phyloP scores from a whole-genome alignment of 2,888 invertebrate species.

The Heterodera filipjevi region DNA sequence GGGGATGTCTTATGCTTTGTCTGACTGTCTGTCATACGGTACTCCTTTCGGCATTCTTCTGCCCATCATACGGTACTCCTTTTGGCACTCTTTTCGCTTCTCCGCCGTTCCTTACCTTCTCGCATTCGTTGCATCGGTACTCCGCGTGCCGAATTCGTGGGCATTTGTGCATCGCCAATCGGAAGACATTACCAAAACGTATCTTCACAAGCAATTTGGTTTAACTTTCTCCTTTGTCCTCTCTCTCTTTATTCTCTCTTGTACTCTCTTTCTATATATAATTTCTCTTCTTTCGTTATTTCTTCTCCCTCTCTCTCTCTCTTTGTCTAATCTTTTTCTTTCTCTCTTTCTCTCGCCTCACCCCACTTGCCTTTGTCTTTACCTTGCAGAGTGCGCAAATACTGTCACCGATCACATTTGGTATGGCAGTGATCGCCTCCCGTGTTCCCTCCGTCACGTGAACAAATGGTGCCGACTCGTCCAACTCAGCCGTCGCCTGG shows the following conservation, averaged over 20 bases:
- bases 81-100: neutral
- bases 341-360: neutral
- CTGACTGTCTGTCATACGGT: neutral
- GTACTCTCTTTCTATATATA: too few species aligned
- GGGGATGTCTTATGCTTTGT: too few species aligned
- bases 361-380: neutral
- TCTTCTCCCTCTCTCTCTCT: neutral
- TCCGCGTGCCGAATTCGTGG: constrained; percentile 84
- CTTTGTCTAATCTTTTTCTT: neutral
- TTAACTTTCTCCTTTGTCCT: neutral
- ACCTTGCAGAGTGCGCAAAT: constrained; percentile 86
- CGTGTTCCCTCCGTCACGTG: constrained; percentile 58
- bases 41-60: neutral
- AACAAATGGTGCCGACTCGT: constrained; percentile 63
- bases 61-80: neutral
- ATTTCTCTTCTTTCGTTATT: neutral
- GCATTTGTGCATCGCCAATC: constrained; percentile 92
- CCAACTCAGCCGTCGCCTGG: constrained; percentile 55
- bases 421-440: constrained; percentile 77
- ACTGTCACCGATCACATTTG: constrained; percentile 92
- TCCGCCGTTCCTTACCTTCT: constrained; percentile 51
- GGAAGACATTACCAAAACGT: constrained; percentile 91
- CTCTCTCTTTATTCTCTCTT: too few species aligned
- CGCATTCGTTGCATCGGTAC: constrained; percentile 94
- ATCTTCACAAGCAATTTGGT: constrained; percentile 67